Evolutionary conservation across 2,797 vertebrate genomes (phyloP).

Genomic region (Sebastes hubbsi): DNA sequence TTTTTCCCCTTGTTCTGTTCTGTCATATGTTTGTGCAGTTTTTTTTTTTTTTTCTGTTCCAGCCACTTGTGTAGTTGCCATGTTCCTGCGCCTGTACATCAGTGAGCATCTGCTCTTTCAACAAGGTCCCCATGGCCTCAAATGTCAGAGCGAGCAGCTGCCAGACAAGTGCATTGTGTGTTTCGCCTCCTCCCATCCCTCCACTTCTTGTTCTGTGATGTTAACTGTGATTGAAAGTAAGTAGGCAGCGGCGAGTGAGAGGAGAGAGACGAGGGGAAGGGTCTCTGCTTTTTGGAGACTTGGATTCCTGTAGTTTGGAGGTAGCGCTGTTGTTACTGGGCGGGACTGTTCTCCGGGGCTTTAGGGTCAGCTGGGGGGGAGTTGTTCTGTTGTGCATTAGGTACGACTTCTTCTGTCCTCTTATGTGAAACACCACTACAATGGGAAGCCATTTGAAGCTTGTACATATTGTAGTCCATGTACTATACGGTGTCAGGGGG

Average conservation of each 20-base stretch:
- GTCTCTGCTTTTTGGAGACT: slow-evolving; percentile 89
- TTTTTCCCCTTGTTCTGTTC: slow-evolving; percentile 55
- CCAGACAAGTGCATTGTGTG: slow-evolving; percentile 78
- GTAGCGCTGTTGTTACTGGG: slow-evolving; percentile 48
- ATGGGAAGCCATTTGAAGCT: slow-evolving; percentile 92
- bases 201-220: slow-evolving; percentile 87
- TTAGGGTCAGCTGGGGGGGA: slow-evolving; percentile 72
- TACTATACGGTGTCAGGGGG: slow-evolving; percentile 61
- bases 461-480: slow-evolving; percentile 54
- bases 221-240: slow-evolving; percentile 88
- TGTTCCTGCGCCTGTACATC: slow-evolving; percentile 80
- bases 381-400: slow-evolving; percentile 59
- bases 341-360: slow-evolving; percentile 77
- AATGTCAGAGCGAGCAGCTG: slow-evolving; percentile 83
- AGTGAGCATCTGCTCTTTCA: slow-evolving; percentile 84
- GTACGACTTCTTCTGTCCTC: slow-evolving; percentile 77
- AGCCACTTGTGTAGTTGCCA: slow-evolving; percentile 80
- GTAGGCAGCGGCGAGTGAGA: slow-evolving; percentile 63
- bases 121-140: slow-evolving; percentile 81
- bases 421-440: slow-evolving; percentile 80
- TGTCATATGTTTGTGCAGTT: slow-evolving; percentile 72
- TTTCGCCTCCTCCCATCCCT: slow-evolving; percentile 71
- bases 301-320: slow-evolving; percentile 84
- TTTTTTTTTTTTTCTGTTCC: slow-evolving; percentile 64
- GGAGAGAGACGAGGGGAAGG: slow-evolving; percentile 42